Evolutionary conservation across 2,113 vertebrate species (phyloP), one percentile per base, ranked within the genome.

Genomic region (Silurus asotus): DNA sequence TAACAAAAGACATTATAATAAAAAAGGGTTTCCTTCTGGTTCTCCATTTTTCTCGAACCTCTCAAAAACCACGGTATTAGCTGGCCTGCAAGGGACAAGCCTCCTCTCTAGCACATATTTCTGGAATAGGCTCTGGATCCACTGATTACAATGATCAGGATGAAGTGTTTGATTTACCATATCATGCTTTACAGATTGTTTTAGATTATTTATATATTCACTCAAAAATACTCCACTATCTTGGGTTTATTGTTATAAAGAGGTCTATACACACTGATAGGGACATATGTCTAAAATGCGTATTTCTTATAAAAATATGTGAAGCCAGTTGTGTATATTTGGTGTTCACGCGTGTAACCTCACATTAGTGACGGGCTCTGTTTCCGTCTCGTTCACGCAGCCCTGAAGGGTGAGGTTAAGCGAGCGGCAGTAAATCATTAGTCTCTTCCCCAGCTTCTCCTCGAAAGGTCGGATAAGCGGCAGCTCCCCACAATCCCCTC

Each of bases 401-500:
- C 97, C 97, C 92, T 99, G 98, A 85, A 99, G 96, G 90, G 95
- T 97, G 84, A 97, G 93, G 93, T 88, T 96, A 76, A 99, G 96
- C 0, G 96, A 96, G 91, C 93, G 95, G 89, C 98, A 99, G 37
- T 92, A 94, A 86, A 98, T 91, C 94, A 98, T 96, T 86, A 99
- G 95, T 85, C 95, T 96, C 90, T 96, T 96, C 84, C 96, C 94
- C 75, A 97, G 94, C 88, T 96, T 98, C 92, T 97, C 97, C 89
- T 98, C 96, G 91, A 98, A 98, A 0, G 97, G 96, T 86, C 95
- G 97, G 87, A 96, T 91, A 14, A 89, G 0, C 15, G 89, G 86
- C 0, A 78, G 90, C 4, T 97, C 95, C 0, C 90, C 91, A 78
- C 93, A 90, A 45, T 97, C 97, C 15, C 88, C 92, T 67, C 95